Conservation (phyloP, 2,797 vertebrate species). For the Tokudaia muenninki region DNA sequence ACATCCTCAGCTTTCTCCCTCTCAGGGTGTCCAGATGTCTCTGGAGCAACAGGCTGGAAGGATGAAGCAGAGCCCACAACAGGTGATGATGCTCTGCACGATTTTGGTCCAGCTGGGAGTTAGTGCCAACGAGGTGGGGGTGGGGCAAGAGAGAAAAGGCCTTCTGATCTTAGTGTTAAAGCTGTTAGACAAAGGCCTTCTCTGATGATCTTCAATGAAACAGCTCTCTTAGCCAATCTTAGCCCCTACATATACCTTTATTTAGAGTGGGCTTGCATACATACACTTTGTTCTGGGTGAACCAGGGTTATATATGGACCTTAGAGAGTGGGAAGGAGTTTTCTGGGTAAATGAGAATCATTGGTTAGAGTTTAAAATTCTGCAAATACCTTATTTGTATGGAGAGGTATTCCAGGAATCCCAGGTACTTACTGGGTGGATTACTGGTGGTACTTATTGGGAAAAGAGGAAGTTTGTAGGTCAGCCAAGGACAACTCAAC, state of each 20-base stretch:
- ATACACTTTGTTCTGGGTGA: background rate
- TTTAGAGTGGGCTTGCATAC: background rate
- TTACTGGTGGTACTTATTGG: background rate
- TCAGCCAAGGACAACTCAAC: background rate
- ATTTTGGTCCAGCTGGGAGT: background rate
- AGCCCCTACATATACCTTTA: background rate
- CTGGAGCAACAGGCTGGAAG: background rate
- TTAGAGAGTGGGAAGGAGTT: background rate
- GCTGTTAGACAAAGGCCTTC: background rate
- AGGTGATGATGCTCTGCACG: background rate
- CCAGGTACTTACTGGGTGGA: background rate
- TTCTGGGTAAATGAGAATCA: background rate
- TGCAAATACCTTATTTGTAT: background rate
- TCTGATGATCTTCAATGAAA: background rate
- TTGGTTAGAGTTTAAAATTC: background rate
- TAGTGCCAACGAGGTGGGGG: background rate
- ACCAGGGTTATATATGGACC: background rate
- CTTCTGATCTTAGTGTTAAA: background rate
- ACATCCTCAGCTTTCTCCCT: background rate
- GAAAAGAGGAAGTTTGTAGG: background rate
- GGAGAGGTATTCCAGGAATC: background rate
- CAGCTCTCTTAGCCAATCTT: background rate
- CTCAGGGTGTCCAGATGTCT: background rate
- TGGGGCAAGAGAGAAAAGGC: background rate
- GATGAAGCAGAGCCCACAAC: background rate